Conservation (phyloP, 2,113 vertebrate species). For the Pomatorhinus ruficollis region DNA sequence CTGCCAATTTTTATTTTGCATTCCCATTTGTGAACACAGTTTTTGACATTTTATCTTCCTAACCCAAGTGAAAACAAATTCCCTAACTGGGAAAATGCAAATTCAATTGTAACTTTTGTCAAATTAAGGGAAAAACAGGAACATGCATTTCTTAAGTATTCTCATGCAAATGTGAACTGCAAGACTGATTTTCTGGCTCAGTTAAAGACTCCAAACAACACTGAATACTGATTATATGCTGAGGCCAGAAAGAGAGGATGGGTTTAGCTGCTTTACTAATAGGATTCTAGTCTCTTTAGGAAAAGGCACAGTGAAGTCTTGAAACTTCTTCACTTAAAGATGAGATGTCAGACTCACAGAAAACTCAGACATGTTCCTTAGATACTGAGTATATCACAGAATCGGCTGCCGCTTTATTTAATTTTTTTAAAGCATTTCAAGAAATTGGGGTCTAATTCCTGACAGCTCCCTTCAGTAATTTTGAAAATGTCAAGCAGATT, state of each 20-base stretch:
- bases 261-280: not conserved
- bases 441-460: not conserved
- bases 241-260: not conserved
- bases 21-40: not conserved
- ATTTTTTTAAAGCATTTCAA: not conserved
- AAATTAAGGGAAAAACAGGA: not conserved
- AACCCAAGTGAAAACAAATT: not conserved
- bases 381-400: not conserved
- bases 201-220: not conserved
- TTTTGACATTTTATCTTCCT: not conserved
- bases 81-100: not conserved
- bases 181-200: not conserved
- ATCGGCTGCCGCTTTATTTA: not conserved
- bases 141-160: not conserved
- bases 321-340: not conserved
- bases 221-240: not conserved
- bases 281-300: not conserved
- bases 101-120: not conserved
- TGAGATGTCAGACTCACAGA: not conserved
- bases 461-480: not conserved
- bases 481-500: not conserved
- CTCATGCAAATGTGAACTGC: not conserved
- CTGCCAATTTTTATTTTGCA: constrained; percentile 29
- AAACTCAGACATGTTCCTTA: not conserved
- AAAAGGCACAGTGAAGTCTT: not conserved